Evolutionary conservation across 2,888 invertebrate genomes (phyloP), one percentile per base, ranked within the genome.

Genomic region (Odontomyia ornata): DNA sequence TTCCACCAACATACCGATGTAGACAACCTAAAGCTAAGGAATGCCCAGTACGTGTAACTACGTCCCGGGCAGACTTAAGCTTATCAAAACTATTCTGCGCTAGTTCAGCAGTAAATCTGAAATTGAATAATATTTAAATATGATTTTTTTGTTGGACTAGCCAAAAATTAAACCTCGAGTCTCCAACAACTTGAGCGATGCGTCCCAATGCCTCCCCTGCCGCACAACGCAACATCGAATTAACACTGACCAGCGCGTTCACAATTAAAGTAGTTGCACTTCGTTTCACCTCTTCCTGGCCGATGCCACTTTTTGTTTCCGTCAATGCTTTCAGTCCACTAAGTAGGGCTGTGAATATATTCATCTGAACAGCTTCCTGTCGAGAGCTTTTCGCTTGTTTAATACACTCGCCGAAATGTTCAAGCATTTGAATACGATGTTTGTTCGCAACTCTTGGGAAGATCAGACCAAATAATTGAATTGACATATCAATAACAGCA

Each of bases 351-450:
- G 98, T 96, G 85, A 98, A 96, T 75, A 99, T 95, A 86, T 99
- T 99, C 88, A 98, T 94, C 86, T 98, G 98, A 21, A 94, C 94
- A 0, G 98, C 98, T 85, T 98, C 98, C 83, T 97, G 97, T 13
- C 98, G 90, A 0, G 93, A 91, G 13, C 96, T 96, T 84, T 98
- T 98, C 0, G 97, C 95, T 84, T 96, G 95, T 82, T 93, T 93
- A 81, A 98, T 95, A 84, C 97, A 98, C 84, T 98, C 98, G 25
- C 92, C 91, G 84, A 99, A 99, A 85, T 99, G 99, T 81, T 98
- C 96, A 73, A 99, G 88, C 94, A 99, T 97, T 89, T 99, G 99
- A 76, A 98, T 90, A 71, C 98, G 92, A 87, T 99, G 99, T 84
- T 99, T 99, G 83, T 95, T 94, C 30, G 97, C 95, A 15, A 99